phyloP scores from a whole-genome alignment of 2,888 invertebrate genomes.

The Falcaria lacertinaria region DNA sequence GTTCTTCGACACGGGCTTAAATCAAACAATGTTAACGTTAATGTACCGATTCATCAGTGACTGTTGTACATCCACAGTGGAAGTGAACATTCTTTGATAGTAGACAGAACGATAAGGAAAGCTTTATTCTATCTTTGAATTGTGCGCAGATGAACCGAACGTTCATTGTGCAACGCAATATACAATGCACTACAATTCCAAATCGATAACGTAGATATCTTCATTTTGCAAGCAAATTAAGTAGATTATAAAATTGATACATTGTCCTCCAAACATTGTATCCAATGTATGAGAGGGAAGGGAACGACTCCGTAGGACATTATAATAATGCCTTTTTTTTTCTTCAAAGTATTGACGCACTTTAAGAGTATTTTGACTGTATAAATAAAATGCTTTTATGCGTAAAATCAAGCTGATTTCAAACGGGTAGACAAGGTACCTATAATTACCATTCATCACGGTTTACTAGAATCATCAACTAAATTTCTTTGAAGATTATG shows the following conservation, averaged over 20 bases:
- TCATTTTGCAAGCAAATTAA: no score
- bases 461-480: conserved; percentile 1
- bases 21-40: conserved; percentile 62
- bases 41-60: conserved; percentile 67
- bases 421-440: neutral
- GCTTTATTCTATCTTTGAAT: conserved; percentile 45
- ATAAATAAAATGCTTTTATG: conserved; percentile 24
- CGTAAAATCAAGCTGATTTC: no score
- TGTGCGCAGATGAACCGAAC: conserved; percentile 20
- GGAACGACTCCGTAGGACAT: no score
- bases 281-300: no score
- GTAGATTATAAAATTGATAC: no score
- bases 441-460: neutral
- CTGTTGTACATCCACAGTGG: conserved; percentile 59
- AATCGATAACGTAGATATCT: neutral
- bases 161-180: conserved; percentile 8
- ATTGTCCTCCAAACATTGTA: no score
- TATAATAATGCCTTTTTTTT: no score
- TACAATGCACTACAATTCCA: conserved; percentile 11
- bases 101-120: conserved; percentile 59
- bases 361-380: conserved; percentile 20
- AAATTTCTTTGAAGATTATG: conserved; percentile 21
- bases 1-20: conserved; percentile 39
- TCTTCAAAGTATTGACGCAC: no score
- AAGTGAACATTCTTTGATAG: conserved; percentile 50